Conservation (phyloP, 2,113 vertebrate genomes). For the Ia io region DNA sequence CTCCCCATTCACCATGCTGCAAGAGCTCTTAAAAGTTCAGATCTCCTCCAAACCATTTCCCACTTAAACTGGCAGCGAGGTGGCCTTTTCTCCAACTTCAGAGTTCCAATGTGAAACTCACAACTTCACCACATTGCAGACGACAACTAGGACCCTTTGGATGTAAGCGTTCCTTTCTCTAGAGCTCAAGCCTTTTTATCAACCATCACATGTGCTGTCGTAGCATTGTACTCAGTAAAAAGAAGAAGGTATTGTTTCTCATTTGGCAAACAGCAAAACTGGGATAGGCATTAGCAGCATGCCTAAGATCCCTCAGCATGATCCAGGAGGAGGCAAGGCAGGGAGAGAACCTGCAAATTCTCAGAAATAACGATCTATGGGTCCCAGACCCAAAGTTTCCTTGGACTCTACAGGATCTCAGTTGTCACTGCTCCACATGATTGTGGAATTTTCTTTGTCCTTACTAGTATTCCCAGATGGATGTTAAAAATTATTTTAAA, state of each 20-base stretch:
- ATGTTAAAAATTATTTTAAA: conserved; percentile 23
- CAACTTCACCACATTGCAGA: background rate
- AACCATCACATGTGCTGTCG: background rate
- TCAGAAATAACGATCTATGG: background rate
- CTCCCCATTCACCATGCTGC: background rate
- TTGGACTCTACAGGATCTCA: background rate
- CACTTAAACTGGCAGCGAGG: background rate
- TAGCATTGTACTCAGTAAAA: background rate
- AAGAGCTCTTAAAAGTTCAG: background rate
- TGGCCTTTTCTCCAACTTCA: background rate
- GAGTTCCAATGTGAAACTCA: background rate
- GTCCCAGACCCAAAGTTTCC: background rate
- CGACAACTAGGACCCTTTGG: background rate
- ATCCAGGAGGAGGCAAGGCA: background rate
- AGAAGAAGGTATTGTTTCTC: background rate
- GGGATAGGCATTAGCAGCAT: no score
- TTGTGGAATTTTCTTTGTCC: background rate
- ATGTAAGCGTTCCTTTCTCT: background rate
- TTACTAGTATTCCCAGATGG: background rate
- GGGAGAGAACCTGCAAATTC: background rate
- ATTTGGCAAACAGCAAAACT: background rate
- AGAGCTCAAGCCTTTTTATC: background rate
- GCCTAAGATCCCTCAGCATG: background rate
- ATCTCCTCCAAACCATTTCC: background rate
- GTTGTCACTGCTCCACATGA: background rate